These are phyloP conservation scores for Erpobdella octoculata DNA, from an alignment of 2,888 invertebrate genomes.

Conservation along the genomic window DNA sequence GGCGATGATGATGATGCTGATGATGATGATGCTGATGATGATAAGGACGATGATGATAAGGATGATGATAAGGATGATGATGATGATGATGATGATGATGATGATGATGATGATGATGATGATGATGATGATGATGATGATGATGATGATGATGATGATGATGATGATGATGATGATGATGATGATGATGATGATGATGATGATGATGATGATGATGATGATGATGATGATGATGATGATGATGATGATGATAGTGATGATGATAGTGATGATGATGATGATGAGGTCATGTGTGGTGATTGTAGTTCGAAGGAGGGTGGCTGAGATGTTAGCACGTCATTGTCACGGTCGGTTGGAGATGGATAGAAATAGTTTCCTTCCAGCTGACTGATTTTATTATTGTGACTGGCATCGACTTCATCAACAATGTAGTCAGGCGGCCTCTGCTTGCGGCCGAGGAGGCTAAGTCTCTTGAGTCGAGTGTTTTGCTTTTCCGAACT, in stretches of 20 bases:
- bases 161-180: conserved; percentile 21
- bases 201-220: conserved; percentile 10
- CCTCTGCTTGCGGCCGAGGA: background rate
- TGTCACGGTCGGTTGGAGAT: too few species aligned
- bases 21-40: too few species aligned
- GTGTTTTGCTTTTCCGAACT: background rate
- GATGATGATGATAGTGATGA: background rate
- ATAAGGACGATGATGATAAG: background rate
- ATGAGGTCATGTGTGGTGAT: background rate
- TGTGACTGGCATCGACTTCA: background rate
- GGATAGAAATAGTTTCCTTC: background rate
- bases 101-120: conserved; percentile 27
- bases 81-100: conserved; percentile 27
- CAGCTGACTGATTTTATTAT: background rate
- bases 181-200: conserved; percentile 23
- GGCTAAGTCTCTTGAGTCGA: background rate
- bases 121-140: conserved; percentile 31
- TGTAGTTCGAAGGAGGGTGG: background rate
- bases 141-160: conserved; percentile 20
- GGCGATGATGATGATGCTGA: too few species aligned
- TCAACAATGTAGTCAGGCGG: too few species aligned
- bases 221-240: background rate
- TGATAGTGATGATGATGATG: background rate
- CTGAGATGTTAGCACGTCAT: background rate
- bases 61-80: background rate